Base-by-base conservation (phyloP, 2,113 vertebrate species). In the Laticauda laticaudata region DNA sequence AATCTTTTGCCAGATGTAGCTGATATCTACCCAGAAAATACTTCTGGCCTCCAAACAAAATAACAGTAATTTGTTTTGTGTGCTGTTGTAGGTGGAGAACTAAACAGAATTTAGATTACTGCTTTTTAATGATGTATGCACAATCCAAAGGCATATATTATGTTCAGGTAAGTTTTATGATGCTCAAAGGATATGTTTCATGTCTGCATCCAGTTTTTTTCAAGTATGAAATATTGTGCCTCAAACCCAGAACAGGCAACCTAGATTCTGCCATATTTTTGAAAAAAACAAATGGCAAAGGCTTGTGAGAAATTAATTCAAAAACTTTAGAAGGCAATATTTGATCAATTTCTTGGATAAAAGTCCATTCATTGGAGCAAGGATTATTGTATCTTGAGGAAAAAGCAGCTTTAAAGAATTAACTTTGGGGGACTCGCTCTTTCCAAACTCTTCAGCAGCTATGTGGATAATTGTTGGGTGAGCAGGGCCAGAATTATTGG, bases 81-180 rank as follows among this genome's bases (percentile, higher is more conserved):
- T 0, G 0, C 18, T 92, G 9, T 57, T 88, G 51, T 97, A 99
- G 99, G 97, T 99, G 99, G 99, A 98, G 99, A 94, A 99, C 99
- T 9, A 99, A 99, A 97, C 99, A 99, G 98, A 99, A 99, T 97
- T 98, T 99, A 56, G 99, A 99, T 95, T 99, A 99, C 96, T 99
- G 99, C 95, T 99, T 99, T 97, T 97, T 99, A 96, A 99, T 99
- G 99, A 99, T 99, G 99, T 99, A 99, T 7, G 99, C 99, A 9
- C 99, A 99, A 97, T 98, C 99, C 95, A 99, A 99, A 98, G 99
- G 99, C 96, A 98, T 98, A 1, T 99, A 99, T 97, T 99, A 99
- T 0, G 98, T 99, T 69, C 98, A 99, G 98, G 98, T 99, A 95
- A 94, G 98, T 95, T 92, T 94, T 87, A 20, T 64, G 86, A 75